Evolutionary conservation across 92 coral and sea anemone species (phyloP).

Genomic region (Scolanthus callimorphus): DNA sequence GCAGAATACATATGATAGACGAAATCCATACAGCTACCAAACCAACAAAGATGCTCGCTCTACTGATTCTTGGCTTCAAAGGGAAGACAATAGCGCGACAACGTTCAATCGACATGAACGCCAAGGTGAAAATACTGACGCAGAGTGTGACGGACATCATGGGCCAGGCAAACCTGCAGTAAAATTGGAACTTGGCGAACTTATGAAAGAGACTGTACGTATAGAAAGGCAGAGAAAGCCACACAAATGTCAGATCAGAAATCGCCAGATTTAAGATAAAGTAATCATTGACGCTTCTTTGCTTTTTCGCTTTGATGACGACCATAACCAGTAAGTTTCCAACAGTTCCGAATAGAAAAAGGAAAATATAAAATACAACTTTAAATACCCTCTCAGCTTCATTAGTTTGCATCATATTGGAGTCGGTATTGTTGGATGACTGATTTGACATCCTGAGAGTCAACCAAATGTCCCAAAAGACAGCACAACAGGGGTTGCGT

Average conservation of each 20-base stretch:
- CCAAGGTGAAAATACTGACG: conserved; percentile 62
- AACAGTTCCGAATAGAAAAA: conserved; percentile 58
- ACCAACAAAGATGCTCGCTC: conserved; percentile 31
- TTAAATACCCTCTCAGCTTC: conserved; percentile 52
- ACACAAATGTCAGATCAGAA: conserved; percentile 63
- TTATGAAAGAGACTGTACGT: conserved; percentile 58
- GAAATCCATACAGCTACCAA: conserved; percentile 44
- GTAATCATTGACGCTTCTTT: conserved; percentile 63
- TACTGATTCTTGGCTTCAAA: conserved; percentile 58
- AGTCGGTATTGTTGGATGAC: background rate
- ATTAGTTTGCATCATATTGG: background rate
- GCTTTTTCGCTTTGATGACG: conserved; percentile 49
- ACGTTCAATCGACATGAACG: conserved; percentile 73
- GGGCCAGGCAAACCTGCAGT: conserved; percentile 82
- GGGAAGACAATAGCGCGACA: conserved; percentile 74
- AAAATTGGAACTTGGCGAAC: conserved; percentile 48
- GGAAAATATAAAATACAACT: conserved; percentile 49
- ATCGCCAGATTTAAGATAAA: conserved; percentile 69
- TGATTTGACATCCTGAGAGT: no score
- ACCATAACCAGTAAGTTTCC: conserved; percentile 66
- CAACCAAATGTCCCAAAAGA: no score
- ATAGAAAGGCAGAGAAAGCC: conserved; percentile 65
- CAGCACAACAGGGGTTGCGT: no score
- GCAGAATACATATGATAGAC: conserved; percentile 48
- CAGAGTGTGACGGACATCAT: conserved; percentile 74